These are phyloP conservation scores for Pemphigus obesinymphae DNA, from an alignment of 1,140 invertebrate species.

Conservation along the genomic window DNA sequence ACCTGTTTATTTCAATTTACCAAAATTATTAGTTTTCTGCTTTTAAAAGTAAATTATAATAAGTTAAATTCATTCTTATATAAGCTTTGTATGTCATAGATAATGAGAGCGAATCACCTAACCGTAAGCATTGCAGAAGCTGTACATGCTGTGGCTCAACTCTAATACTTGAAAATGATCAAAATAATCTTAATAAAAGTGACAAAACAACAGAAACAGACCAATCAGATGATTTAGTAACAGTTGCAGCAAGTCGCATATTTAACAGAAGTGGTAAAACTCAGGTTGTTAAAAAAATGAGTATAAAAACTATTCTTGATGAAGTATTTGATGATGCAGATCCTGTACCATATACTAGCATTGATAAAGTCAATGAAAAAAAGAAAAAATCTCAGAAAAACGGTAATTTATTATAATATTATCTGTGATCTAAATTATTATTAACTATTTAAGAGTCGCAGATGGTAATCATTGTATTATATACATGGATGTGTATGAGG, in stretches of 20 bases:
- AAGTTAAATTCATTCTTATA: not conserved
- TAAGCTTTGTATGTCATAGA: not conserved
- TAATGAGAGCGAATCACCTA: not conserved
- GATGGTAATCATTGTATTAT: no score
- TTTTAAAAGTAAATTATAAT: no score
- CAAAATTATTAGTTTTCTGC: no score
- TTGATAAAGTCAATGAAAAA: constrained; percentile 17
- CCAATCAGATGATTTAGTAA: constrained; percentile 14
- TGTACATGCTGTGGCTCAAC: constrained; percentile 32
- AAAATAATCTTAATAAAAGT: not conserved
- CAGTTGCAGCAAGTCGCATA: constrained; percentile 22
- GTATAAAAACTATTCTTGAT: constrained; percentile 34
- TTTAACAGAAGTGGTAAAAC: constrained; percentile 34
- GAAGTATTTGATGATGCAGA: constrained; percentile 4
- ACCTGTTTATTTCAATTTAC: no score
- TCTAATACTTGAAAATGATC: not conserved
- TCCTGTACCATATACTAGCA: not conserved
- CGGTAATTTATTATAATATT: not conserved
- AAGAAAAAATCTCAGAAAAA: constrained; percentile 1
- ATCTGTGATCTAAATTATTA: not conserved
- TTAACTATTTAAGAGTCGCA: no score
- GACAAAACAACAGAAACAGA: constrained; percentile 34
- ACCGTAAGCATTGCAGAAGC: constrained; percentile 11
- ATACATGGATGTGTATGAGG: no score
- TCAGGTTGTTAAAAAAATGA: not conserved